phyloP scores from a whole-genome alignment of 1,140 invertebrate genomes.

The Onthophagus taurus region DNA sequence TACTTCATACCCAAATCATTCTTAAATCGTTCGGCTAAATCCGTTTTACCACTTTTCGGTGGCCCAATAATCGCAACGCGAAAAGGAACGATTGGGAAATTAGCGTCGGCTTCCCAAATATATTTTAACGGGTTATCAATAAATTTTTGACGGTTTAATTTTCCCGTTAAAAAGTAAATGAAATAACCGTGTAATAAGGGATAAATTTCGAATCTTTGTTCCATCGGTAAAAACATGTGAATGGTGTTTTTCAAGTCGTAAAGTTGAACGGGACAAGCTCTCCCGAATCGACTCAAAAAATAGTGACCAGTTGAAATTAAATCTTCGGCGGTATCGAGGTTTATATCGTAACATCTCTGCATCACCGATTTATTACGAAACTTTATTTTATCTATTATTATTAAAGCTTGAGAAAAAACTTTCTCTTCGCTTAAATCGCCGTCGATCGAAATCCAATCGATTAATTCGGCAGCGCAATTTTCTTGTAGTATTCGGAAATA shows the following conservation, averaged over 20 bases:
- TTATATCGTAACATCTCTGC: slow-evolving; percentile 44
- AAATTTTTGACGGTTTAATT: slow-evolving; percentile 41
- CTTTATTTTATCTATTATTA: slow-evolving; percentile 33
- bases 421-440: slow-evolving; percentile 31
- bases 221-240: slow-evolving; percentile 41
- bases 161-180: slow-evolving; percentile 46
- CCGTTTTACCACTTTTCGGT: slow-evolving; percentile 75
- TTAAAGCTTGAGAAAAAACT: slow-evolving; percentile 34
- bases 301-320: slow-evolving; percentile 44
- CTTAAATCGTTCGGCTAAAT: slow-evolving; percentile 45
- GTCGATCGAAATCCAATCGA: slow-evolving; percentile 39
- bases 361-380: slow-evolving; percentile 41
- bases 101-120: slow-evolving; percentile 31
- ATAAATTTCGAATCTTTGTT: slow-evolving; percentile 37
- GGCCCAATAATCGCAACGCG: slow-evolving; percentile 72
- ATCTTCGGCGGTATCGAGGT: slow-evolving; percentile 42
- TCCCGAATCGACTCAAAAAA: slow-evolving; percentile 47
- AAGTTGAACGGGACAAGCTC: slow-evolving; percentile 48
- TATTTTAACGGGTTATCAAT: slow-evolving; percentile 45
- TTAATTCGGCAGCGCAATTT: slow-evolving; percentile 35
- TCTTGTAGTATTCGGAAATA: slow-evolving; percentile 29
- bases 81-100: slow-evolving; percentile 46
- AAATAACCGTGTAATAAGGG: slow-evolving; percentile 45
- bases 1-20: slow-evolving; percentile 41
- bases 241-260: slow-evolving; percentile 39